Conservation (phyloP, 2,113 vertebrate species). For the Condylura cristata region DNA sequence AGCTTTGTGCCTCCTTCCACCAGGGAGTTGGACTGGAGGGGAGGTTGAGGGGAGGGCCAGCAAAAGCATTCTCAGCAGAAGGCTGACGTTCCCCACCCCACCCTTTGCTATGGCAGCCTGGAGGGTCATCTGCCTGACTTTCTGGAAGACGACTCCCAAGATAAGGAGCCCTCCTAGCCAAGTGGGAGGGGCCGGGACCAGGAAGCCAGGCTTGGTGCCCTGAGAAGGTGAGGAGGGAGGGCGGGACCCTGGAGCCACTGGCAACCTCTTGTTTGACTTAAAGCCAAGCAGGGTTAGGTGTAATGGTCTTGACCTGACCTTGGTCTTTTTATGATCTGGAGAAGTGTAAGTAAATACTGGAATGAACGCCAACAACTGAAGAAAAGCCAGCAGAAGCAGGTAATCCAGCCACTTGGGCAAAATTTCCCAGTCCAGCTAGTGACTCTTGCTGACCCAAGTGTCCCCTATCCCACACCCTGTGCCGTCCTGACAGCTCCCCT, state of each 20-base stretch:
- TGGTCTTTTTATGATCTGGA: not conserved
- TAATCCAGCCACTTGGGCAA: not conserved
- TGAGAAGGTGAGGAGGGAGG: not conserved
- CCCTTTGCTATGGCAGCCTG: not conserved
- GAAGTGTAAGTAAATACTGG: constrained; percentile 39
- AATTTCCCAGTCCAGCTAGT: not conserved
- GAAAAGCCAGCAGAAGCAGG: not conserved
- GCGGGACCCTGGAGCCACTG: not conserved
- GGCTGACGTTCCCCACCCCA: rapidly evolving
- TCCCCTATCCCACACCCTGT: not conserved
- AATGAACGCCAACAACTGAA: not conserved
- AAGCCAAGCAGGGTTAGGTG: not conserved
- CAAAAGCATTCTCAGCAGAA: not conserved
- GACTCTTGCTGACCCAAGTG: not conserved
- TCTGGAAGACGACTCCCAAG: not conserved
- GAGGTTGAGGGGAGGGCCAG: not conserved
- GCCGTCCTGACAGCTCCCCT: not conserved
- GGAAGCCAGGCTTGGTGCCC: not conserved
- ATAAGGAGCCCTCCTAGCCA: not conserved
- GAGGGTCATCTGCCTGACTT: not conserved
- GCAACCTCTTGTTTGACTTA: constrained; percentile 15
- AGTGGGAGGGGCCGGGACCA: rapidly evolving
- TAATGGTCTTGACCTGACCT: constrained; percentile 13
- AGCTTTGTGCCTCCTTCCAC: not conserved
- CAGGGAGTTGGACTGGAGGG: not conserved